These are phyloP conservation scores for Poecilia latipinna DNA, from an alignment of 2,113 vertebrate species.

Conservation along the genomic window DNA sequence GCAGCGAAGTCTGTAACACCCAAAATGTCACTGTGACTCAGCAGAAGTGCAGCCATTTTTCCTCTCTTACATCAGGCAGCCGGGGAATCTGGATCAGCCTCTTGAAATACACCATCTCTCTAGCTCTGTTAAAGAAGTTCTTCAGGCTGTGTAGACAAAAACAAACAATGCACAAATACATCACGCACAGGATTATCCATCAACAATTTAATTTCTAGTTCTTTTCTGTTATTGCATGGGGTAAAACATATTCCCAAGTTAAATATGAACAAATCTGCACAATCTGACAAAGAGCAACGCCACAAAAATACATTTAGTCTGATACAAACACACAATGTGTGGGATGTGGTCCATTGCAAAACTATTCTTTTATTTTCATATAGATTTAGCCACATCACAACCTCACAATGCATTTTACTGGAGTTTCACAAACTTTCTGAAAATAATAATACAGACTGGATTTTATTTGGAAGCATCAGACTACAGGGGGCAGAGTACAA, in stretches of 20 bases:
- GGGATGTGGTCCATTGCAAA: too few species aligned
- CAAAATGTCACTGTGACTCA: slow-evolving; percentile 24
- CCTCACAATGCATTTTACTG: background rate
- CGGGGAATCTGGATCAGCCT: slow-evolving; percentile 96
- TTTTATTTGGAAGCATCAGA: too few species aligned
- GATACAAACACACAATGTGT: too few species aligned
- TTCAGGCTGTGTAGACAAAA: slow-evolving; percentile 83
- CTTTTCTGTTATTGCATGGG: background rate
- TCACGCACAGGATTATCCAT: background rate
- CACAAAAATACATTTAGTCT: too few species aligned
- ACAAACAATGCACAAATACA: slow-evolving; percentile 2
- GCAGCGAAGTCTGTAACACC: background rate
- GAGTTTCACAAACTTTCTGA: background rate
- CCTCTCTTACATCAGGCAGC: slow-evolving; percentile 89
- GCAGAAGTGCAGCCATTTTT: slow-evolving; percentile 7
- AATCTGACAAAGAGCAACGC: background rate
- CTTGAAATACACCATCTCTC: slow-evolving; percentile 97
- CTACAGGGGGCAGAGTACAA: background rate
- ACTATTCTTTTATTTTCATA: too few species aligned
- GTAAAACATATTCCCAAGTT: background rate
- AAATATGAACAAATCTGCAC: background rate
- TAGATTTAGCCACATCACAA: too few species aligned
- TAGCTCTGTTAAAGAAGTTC: slow-evolving; percentile 92
- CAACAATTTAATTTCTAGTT: background rate
- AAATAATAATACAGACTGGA: too few species aligned